Conservation (phyloP, 2,888 invertebrate species). For the Chamaedrilus cognettii region DNA sequence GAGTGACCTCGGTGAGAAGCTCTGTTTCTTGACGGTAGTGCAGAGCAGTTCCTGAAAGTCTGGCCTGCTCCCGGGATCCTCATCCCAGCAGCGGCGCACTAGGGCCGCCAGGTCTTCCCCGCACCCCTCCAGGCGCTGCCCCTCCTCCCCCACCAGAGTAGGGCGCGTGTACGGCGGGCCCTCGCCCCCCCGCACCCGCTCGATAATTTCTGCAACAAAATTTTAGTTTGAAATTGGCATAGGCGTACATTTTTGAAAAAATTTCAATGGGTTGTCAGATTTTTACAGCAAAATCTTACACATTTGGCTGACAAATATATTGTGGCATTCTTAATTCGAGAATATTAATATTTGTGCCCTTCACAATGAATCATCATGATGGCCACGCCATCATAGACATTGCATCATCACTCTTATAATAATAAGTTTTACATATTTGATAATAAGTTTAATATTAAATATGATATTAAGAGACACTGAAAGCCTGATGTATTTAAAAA, state of each 20-base stretch:
- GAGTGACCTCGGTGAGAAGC: too few species aligned
- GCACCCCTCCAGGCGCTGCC: slow-evolving; percentile 27
- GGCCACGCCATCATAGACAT: background rate
- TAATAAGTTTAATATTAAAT: too few species aligned
- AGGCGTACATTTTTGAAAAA: too few species aligned
- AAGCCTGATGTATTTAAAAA: too few species aligned
- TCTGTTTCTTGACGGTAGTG: background rate
- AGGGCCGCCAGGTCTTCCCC: slow-evolving; percentile 70
- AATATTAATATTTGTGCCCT: too few species aligned
- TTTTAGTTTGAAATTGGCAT: too few species aligned
- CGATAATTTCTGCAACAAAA: slow-evolving; percentile 61
- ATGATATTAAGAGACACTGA: too few species aligned
- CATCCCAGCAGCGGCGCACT: slow-evolving; percentile 92
- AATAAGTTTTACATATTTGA: too few species aligned
- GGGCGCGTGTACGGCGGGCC: slow-evolving; percentile 76
- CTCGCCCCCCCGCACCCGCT: slow-evolving; percentile 71
- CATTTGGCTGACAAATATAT: background rate
- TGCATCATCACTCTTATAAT: background rate
- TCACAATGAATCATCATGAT: background rate
- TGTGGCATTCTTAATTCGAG: background rate
- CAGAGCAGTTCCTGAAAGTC: slow-evolving; percentile 73
- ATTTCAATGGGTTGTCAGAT: too few species aligned
- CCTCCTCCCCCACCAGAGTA: slow-evolving; percentile 50
- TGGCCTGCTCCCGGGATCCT: slow-evolving; percentile 86
- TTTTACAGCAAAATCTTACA: background rate